Evolutionary conservation across 2,113 vertebrate genomes (phyloP).

Genomic region (Colinus virginianus): DNA sequence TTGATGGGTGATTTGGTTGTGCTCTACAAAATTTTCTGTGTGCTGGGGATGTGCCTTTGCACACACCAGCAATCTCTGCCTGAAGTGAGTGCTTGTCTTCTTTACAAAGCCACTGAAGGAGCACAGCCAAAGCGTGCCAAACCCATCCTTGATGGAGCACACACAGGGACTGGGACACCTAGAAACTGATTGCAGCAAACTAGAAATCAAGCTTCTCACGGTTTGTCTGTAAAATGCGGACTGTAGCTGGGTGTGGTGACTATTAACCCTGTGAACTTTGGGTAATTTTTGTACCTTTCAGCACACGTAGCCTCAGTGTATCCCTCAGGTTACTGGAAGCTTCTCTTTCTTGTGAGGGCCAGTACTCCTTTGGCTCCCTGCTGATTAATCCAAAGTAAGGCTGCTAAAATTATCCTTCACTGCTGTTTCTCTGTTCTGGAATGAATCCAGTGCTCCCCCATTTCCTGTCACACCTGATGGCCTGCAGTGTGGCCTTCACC

Average conservation of each 20-base stretch:
- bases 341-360: background rate
- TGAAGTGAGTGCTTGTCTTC: background rate
- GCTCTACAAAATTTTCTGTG: background rate
- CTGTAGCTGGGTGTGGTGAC: background rate
- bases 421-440: background rate
- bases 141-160: background rate
- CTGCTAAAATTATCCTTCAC: background rate
- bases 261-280: background rate
- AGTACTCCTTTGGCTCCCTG: background rate
- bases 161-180: background rate
- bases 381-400: background rate
- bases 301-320: background rate
- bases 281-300: background rate
- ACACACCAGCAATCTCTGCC: background rate
- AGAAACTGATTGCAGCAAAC: background rate
- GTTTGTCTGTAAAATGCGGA: background rate
- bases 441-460: background rate
- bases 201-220: background rate
- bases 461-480: background rate
- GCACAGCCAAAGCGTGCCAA: background rate
- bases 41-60: background rate
- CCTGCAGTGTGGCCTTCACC: rapidly evolving
- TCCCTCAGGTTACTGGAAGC: background rate
- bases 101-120: background rate
- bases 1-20: background rate